These are phyloP conservation scores for Aricia artaxerxes DNA, from an alignment of 2,888 invertebrate genomes.

Conservation along the genomic window DNA sequence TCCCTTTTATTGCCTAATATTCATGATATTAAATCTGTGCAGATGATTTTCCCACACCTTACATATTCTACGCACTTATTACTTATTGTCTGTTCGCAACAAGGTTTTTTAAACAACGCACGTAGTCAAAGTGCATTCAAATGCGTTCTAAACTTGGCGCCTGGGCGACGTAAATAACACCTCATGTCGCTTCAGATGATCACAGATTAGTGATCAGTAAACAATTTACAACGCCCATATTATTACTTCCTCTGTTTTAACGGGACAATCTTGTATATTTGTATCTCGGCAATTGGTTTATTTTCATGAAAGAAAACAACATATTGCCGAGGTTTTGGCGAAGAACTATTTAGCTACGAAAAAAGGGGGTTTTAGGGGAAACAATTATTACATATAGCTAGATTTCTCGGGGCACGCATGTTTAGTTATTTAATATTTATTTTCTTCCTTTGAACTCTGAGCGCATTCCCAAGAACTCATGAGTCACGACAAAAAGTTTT, in stretches of 20 bases:
- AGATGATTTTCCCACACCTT: background rate
- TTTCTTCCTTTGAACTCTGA: too few relatives aligned
- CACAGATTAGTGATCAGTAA: background rate
- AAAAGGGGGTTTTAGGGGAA: too few relatives aligned
- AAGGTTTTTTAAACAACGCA: background rate
- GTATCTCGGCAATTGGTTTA: too few relatives aligned
- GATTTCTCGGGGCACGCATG: too few relatives aligned
- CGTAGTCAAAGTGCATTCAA: slow-evolving; percentile 61
- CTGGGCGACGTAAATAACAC: slow-evolving; percentile 68
- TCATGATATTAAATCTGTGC: background rate
- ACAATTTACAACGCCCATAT: background rate
- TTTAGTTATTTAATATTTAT: too few relatives aligned
- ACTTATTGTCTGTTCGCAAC: background rate
- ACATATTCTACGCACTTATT: background rate
- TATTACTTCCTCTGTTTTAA: background rate
- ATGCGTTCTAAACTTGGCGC: slow-evolving; percentile 70
- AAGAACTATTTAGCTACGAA: too few relatives aligned
- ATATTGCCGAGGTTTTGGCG: too few relatives aligned
- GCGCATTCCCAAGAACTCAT: too few relatives aligned
- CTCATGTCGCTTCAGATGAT: slow-evolving; percentile 34
- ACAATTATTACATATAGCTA: too few relatives aligned
- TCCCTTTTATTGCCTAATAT: background rate
- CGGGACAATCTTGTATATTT: background rate
- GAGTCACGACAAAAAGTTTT: too few relatives aligned
- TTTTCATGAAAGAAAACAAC: too few relatives aligned